A percentile compares a stretch with the other conserved stretches of the same genome.
phyloP scores from a whole-genome alignment of 2,113 vertebrate species.

The Cyphomyrus plagiostoma region DNA sequence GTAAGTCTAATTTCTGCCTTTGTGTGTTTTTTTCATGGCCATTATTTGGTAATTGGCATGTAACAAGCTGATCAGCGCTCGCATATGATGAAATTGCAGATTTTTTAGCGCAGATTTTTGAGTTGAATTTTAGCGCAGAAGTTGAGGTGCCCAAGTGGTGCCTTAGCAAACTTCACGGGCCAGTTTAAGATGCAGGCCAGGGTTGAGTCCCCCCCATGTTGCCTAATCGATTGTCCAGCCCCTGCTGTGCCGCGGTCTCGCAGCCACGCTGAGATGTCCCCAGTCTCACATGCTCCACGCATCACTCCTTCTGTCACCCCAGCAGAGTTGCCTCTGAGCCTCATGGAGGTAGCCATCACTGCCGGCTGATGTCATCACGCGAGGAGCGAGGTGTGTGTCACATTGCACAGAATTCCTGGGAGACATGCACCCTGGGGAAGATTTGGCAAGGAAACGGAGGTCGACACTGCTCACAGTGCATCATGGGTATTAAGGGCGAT shows the following conservation, averaged over 20 bases:
- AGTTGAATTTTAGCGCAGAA: not conserved
- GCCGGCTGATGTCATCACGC: slow-evolving; percentile 18
- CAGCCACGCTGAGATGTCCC: not conserved
- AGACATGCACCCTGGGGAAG: not conserved
- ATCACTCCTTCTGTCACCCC: not conserved
- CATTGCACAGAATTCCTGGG: not conserved
- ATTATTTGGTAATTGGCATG: not conserved
- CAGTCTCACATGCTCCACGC: not conserved
- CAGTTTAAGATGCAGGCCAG: not conserved
- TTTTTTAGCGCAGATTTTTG: not conserved
- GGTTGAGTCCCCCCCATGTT: not conserved
- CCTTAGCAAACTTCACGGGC: not conserved
- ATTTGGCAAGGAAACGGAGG: not conserved
- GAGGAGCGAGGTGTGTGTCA: not conserved
- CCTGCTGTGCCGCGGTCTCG: not conserved
- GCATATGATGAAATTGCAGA: slow-evolving; percentile 26
- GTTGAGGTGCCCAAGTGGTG: not conserved
- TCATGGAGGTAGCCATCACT: not conserved
- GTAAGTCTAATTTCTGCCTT: not conserved
- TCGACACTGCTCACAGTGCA: not conserved
- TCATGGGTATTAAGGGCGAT: not conserved
- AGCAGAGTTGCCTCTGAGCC: not conserved
- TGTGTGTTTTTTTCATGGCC: not conserved
- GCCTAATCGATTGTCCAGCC: not conserved
- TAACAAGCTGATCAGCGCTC: slow-evolving; percentile 31